Base-by-base conservation (phyloP, 2,888 invertebrate genomes). In the Leptothorax acervorum region DNA sequence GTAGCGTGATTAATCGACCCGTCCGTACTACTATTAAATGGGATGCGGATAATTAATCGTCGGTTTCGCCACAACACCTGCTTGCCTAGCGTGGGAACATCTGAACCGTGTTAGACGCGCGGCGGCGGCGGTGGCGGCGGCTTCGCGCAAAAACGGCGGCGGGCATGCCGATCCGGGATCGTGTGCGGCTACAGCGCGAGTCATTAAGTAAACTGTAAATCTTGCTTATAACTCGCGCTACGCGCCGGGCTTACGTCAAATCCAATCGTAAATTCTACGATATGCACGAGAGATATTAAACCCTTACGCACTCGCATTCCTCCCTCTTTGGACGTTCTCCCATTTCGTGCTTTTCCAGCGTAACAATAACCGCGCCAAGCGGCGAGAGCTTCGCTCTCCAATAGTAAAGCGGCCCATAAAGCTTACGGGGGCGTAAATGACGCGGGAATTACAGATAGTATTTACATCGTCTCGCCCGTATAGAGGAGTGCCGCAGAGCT, bases 21-120 rank as follows among this genome's bases (percentile, higher is more conserved):
- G 73, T 39, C 73, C 79, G 79, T 81, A 39, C 79, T 81, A 62
- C 79, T 81, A 81, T 81, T 73, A 81, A 81, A 73, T 73, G 79
- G 79, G 79, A 81, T 81, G 79, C 73, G 79, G 79, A 81, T 81
- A 81, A 81, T 81, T 81, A 81, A 81, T 81, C 73, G 79, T 81
- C 79, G 79, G 79, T 81, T 73, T 81, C 74, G 48, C 79, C 79
- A 48, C 79, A 71, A 81, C 79, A 81, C 79, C 79, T 81, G 79
- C 73, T 81, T 81, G 79, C 60, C 73, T 48, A 71, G 60, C 79
- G 79, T 81, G 79, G 79, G 79, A 81, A 81, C 60, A 81, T 81
- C 79, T 73, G 79, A 81, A 73, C 73, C 79, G 60, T 39, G 79
- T 81, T 81, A 81, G 79, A 81, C 73, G 57, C 68, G 68, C 66